phyloP scores from a whole-genome alignment of 2,113 vertebrate species.

The Eublepharis macularius region DNA sequence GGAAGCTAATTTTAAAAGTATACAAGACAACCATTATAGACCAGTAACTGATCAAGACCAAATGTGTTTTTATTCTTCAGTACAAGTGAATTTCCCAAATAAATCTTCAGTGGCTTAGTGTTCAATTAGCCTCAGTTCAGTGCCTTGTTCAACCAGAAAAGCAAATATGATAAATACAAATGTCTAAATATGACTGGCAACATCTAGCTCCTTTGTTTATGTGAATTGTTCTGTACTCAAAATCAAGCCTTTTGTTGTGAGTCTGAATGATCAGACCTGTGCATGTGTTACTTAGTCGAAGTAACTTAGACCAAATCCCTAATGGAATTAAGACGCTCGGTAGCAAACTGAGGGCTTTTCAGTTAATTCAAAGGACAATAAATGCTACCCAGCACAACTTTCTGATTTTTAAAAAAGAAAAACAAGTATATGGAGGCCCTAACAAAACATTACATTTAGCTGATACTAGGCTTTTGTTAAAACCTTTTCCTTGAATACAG shows the following conservation, averaged over 20 bases:
- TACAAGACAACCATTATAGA: too few species aligned
- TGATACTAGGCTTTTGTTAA: neutral
- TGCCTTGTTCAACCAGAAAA: neutral
- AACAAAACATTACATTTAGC: neutral
- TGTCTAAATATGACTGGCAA: neutral
- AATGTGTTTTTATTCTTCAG: neutral
- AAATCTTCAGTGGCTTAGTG: neutral
- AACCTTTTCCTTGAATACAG: neutral
- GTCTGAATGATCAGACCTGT: neutral
- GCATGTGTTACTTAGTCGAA: too few species aligned
- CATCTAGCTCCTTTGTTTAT: too few species aligned
- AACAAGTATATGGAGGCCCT: neutral
- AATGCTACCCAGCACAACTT: too few species aligned
- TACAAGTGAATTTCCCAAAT: neutral
- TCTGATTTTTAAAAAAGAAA: too few species aligned
- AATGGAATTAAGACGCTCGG: neutral
- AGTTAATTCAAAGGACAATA: neutral
- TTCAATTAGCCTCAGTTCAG: neutral
- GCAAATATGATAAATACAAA: too few species aligned
- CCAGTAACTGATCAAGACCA: neutral
- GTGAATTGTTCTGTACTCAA: neutral
- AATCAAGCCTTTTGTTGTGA: neutral
- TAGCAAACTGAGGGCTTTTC: neutral
- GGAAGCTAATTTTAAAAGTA: too few species aligned
- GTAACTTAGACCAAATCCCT: neutral